Evolutionary conservation across 35 echinoderm and acorn worm species (phyloP).

Genomic region (Ophiothrix spiculata): DNA sequence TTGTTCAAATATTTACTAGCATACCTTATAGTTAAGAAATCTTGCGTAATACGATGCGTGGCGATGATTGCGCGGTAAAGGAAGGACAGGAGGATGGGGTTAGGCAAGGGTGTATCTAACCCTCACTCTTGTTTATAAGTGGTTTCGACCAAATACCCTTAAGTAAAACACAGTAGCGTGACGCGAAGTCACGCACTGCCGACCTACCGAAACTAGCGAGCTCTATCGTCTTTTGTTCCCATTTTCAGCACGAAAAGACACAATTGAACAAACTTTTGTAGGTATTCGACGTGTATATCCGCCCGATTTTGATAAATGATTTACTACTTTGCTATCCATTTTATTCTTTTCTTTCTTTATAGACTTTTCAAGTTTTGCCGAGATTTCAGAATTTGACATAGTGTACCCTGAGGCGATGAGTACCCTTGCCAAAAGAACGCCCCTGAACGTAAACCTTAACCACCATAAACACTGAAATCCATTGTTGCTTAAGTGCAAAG

Average conservation of each 20-base stretch:
- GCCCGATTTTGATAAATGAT: background rate
- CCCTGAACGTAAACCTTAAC: background rate
- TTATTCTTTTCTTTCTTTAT: background rate
- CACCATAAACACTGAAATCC: background rate
- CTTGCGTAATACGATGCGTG: too few species aligned
- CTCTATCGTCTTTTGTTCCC: background rate
- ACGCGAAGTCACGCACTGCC: slow-evolving; percentile 2
- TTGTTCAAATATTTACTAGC: background rate
- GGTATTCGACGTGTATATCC: slow-evolving; percentile 8
- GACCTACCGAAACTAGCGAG: background rate
- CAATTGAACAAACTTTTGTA: background rate
- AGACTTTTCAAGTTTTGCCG: background rate
- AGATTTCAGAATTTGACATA: background rate
- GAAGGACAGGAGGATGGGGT: background rate
- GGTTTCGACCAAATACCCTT: background rate
- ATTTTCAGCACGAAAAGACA: slow-evolving; percentile 9
- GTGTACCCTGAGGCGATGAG: background rate
- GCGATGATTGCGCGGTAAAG: too few species aligned
- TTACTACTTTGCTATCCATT: background rate
- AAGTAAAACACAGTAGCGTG: background rate
- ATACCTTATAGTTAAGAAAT: background rate
- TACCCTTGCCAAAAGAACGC: background rate
- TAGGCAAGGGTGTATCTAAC: background rate
- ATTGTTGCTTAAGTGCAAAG: background rate
- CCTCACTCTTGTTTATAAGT: background rate